These are phyloP conservation scores for Mirounga angustirostris DNA, from an alignment of 2,113 vertebrate species.

Conservation along the genomic window DNA sequence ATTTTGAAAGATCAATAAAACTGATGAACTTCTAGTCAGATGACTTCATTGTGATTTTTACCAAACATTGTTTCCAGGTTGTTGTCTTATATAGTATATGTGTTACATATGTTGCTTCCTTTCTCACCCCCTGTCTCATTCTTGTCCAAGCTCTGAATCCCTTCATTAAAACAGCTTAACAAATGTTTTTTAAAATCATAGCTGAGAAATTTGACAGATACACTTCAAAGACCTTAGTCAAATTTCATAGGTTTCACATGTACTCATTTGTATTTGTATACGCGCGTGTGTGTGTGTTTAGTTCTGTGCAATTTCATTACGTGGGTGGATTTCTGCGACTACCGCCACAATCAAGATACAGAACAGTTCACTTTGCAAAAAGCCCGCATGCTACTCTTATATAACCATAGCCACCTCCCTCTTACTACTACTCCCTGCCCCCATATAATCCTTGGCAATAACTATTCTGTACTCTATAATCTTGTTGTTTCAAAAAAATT, in stretches of 20 bases:
- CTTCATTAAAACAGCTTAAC: neutral
- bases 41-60: neutral
- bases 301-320: neutral
- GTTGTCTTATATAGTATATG: neutral
- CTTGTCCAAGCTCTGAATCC: neutral
- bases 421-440: neutral
- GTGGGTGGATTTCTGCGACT: neutral
- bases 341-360: neutral
- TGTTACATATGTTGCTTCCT: neutral
- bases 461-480: neutral
- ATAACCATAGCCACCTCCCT: neutral
- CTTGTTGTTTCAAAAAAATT: neutral
- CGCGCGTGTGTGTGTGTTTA: neutral
- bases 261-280: neutral
- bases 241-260: neutral
- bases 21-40: neutral
- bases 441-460: neutral
- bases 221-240: neutral
- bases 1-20: neutral
- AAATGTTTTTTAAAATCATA: neutral
- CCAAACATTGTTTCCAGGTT: neutral
- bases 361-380: neutral
- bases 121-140: neutral
- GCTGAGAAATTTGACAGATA: neutral
- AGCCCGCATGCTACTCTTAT: neutral